Evolutionary conservation across 92 coral and sea anemone species (phyloP), one percentile per base, ranked within the genome.

Genomic region (Porites rus): DNA sequence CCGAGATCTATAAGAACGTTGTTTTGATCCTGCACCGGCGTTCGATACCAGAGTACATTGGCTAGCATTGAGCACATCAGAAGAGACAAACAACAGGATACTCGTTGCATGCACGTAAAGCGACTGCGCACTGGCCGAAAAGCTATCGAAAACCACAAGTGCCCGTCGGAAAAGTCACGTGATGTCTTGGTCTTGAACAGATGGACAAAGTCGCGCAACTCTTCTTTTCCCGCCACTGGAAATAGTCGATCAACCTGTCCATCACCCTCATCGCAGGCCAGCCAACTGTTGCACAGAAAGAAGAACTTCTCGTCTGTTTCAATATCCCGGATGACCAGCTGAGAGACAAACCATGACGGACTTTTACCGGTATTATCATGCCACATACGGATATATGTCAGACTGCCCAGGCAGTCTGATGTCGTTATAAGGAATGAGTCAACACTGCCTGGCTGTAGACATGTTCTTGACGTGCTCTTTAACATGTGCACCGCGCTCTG

Each of bases 251-350:
- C 99, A n/a, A 97, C 99, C 51, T 95, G 94, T 20, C 99, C 99
- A 67, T 97, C 99, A 67, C 96, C 99, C 52, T 97, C 98, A 69
- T 97, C 99, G 84, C 99, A 97, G 65, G 99, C 99, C 68, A 97
- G 89, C 99, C 99, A 97, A 63, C 91, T 91, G 81, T 95, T 91
- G 68, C 98, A 93, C 88, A 97, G 81, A 80, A 97, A 97, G 82
- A 93, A 89, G 75, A 93, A 97, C 81, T 88, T 70, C 46, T 97
- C 95, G 4, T 93, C 95, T 51, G 93, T 88, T 59, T 97, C 98
- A 24, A 97, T 89, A 76, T 97, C 96, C 80, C 92, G 92, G 14
- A 97, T 89, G 81, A 92, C 89, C 16, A 96, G 90, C 80, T 92
- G 95, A 13, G 98, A 92, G n/a, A 97, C 82, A 18, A 85, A 91